Conservation (phyloP, 1,140 invertebrate genomes). For the Gryon sp. region DNA sequence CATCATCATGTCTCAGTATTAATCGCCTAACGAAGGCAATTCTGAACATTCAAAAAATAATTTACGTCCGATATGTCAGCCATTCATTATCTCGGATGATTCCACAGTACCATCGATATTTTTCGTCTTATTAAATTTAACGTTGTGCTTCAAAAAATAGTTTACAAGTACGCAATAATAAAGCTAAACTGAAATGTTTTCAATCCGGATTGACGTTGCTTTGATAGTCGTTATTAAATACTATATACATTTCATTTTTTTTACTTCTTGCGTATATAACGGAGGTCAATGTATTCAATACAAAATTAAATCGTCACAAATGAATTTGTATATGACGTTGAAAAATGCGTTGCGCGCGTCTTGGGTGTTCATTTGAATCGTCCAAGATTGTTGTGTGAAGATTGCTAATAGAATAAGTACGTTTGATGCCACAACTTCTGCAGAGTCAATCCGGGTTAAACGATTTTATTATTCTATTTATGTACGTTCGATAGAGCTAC, state of each 20-base stretch:
- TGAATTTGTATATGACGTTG: background rate
- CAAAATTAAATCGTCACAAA: conserved; percentile 14
- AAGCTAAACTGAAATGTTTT: conserved; percentile 40
- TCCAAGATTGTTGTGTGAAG: conserved; percentile 40
- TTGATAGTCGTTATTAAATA: conserved; percentile 8
- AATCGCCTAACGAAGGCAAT: conserved; percentile 28
- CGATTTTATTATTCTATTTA: conserved; percentile 55
- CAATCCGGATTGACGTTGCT: conserved; percentile 28
- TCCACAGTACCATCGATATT: conserved; percentile 60
- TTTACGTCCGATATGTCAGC: conserved; percentile 68
- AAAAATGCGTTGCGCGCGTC: conserved; percentile 1
- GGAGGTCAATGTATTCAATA: conserved; percentile 2
- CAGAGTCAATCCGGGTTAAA: conserved; percentile 60
- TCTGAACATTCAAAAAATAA: conserved; percentile 67
- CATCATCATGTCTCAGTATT: conserved; percentile 34
- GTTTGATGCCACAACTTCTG: conserved; percentile 17
- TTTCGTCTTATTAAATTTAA: conserved; percentile 37
- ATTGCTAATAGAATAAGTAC: conserved; percentile 50
- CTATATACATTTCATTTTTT: too few species aligned
- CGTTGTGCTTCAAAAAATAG: conserved; percentile 58
- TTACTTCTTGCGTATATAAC: too few species aligned
- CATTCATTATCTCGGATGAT: conserved; percentile 65
- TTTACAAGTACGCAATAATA: conserved; percentile 52
- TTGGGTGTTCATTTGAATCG: conserved; percentile 40
- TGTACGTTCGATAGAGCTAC: conserved; percentile 18